These are phyloP conservation scores for Macropis europaea DNA, from an alignment of 2,888 invertebrate species.

Conservation along the genomic window DNA sequence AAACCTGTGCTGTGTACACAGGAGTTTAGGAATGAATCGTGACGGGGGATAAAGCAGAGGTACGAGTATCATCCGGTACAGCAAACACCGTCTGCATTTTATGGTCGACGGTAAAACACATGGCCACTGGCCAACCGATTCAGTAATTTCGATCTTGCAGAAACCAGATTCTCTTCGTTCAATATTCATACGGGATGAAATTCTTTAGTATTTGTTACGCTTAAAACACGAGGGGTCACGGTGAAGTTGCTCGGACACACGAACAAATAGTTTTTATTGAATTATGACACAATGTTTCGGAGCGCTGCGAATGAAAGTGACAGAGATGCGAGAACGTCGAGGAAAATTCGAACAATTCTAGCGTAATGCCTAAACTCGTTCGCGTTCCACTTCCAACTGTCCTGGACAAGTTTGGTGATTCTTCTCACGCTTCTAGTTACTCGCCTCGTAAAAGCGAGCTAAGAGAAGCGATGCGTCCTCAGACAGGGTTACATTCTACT, in stretches of 20 bases:
- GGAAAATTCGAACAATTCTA: neutral
- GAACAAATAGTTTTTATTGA: too few species aligned
- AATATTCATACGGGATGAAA: slow-evolving; percentile 8
- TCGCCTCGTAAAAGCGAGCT: slow-evolving; percentile 18
- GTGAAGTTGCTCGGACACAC: too few species aligned
- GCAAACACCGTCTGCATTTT: slow-evolving; percentile 54
- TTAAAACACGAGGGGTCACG: too few species aligned
- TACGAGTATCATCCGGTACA: slow-evolving; percentile 16
- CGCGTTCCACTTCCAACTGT: neutral
- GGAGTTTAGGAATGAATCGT: slow-evolving; percentile 51
- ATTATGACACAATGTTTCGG: too few species aligned
- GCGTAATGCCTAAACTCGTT: neutral
- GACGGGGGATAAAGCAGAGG: slow-evolving; percentile 22
- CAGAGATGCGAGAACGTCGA: neutral
- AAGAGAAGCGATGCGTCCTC: neutral
- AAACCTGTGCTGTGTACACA: slow-evolving; percentile 30
- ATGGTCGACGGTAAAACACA: slow-evolving; percentile 48
- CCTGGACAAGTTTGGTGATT: slow-evolving; percentile 3
- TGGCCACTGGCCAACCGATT: slow-evolving; percentile 22
- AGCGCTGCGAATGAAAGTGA: too few species aligned
- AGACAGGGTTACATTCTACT: slow-evolving; percentile 15
- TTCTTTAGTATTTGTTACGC: slow-evolving; percentile 2
- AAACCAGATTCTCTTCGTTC: slow-evolving; percentile 26
- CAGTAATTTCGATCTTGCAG: slow-evolving; percentile 44
- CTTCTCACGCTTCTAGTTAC: slow-evolving; percentile 1